Evolutionary conservation across 1,140 invertebrate species (phyloP).

Genomic region (roundworm (Caenorhabditis elegans)): DNA sequence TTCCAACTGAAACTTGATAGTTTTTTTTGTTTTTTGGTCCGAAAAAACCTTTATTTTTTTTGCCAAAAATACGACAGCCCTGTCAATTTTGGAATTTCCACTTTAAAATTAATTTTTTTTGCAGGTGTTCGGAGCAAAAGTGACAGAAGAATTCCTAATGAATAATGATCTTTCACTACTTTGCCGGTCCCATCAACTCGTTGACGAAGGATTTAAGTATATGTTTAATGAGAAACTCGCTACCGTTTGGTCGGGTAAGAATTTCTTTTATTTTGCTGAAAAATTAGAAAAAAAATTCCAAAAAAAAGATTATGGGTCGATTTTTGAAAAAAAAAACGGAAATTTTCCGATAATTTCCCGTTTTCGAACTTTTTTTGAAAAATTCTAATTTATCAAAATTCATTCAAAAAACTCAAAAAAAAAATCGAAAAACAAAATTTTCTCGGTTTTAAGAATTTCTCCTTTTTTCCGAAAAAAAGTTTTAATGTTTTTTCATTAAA

Average conservation of each 20-base stretch:
- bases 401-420: too few relatives aligned
- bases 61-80: too few relatives aligned
- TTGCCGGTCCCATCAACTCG: slow-evolving; percentile 92
- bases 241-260: slow-evolving; percentile 84
- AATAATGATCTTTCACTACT: slow-evolving; percentile 91
- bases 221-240: slow-evolving; percentile 92
- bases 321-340: too few relatives aligned
- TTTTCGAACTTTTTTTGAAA: too few relatives aligned
- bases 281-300: neutral
- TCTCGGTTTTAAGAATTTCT: too few relatives aligned
- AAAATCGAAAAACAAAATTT: too few relatives aligned
- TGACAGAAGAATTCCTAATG: slow-evolving; percentile 75
- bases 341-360: too few relatives aligned
- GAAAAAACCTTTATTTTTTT: too few relatives aligned
- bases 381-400: too few relatives aligned
- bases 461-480: neutral
- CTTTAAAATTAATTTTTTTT: slow-evolving; percentile 28
- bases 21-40: too few relatives aligned
- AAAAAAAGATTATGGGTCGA: neutral
- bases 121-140: slow-evolving; percentile 53
- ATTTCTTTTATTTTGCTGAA: neutral
- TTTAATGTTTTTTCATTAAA: neutral
- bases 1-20: too few relatives aligned
- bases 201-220: slow-evolving; percentile 93
- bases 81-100: too few relatives aligned